Conservation (phyloP, 2,797 vertebrate species). For the Sylvia borin region DNA sequence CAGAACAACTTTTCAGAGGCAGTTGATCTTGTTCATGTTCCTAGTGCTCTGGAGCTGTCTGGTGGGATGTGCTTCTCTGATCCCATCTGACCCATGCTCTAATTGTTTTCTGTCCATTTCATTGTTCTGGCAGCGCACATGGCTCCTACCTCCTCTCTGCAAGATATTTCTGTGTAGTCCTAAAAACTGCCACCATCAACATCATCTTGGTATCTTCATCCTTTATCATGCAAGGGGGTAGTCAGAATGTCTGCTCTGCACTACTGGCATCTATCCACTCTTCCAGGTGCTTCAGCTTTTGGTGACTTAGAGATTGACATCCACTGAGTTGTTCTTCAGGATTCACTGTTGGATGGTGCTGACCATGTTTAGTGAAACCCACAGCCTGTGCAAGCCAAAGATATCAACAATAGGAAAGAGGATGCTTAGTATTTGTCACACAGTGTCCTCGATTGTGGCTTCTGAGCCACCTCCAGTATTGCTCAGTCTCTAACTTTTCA, state of each 20-base stretch:
- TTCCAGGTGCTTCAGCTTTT: background rate
- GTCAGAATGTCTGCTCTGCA: background rate
- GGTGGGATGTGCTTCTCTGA: background rate
- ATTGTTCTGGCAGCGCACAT: background rate
- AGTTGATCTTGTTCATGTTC: background rate
- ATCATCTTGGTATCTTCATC: background rate
- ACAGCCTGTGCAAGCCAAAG: background rate
- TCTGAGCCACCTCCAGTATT: background rate
- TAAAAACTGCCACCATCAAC: background rate
- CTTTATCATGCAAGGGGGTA: background rate
- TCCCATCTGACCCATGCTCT: background rate
- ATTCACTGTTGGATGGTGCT: background rate
- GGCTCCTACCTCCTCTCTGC: background rate
- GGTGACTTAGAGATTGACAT: background rate
- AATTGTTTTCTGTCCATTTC: background rate
- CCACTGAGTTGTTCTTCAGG: background rate
- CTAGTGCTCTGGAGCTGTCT: background rate
- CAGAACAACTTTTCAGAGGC: background rate
- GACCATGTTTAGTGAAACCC: background rate
- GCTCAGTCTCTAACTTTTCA: background rate
- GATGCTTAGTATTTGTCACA: background rate
- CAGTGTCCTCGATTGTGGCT: accelerated
- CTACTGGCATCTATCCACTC: background rate
- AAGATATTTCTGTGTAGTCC: background rate
- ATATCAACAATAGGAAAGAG: background rate